A percentile compares a stretch with the other conserved stretches of the same genome.
phyloP scores from a whole-genome alignment of 2,113 vertebrate genomes.

The Apaloderma vittatum region DNA sequence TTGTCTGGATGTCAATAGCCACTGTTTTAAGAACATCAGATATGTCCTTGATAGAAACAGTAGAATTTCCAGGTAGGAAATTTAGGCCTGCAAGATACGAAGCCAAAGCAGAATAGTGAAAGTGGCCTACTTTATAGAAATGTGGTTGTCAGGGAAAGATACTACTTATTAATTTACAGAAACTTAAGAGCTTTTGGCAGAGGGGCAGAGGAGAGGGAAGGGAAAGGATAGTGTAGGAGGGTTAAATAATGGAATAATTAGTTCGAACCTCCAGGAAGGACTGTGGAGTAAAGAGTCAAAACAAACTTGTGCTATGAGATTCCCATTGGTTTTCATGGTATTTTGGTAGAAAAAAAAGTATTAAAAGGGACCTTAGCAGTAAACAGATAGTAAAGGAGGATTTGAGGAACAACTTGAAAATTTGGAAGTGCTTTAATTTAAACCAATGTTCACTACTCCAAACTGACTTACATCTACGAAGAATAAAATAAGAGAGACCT shows the following conservation, averaged over 20 bases:
- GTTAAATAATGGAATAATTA: not conserved
- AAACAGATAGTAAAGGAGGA: not conserved
- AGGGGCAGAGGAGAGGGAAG: not conserved
- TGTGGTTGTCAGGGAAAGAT: conserved; percentile 1
- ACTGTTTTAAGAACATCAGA: not conserved
- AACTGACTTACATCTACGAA: not conserved
- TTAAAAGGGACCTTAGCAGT: not conserved
- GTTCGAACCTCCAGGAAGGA: not conserved
- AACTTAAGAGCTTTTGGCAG: not conserved
- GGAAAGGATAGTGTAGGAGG: not conserved
- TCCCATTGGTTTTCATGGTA: not conserved
- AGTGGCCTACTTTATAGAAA: conserved; percentile 10
- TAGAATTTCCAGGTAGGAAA: not conserved
- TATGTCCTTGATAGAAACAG: not conserved
- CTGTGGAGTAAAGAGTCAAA: not conserved
- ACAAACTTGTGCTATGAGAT: not conserved
- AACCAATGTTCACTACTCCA: not conserved
- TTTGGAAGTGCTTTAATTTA: not conserved
- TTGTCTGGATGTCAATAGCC: not conserved
- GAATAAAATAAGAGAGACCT: conserved; percentile 61
- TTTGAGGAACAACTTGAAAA: not conserved
- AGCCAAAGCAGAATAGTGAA: not conserved
- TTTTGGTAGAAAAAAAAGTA: not conserved
- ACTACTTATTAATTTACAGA: conserved; percentile 32
- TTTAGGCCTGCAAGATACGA: conserved; percentile 13